These are phyloP conservation scores for Indri indri DNA, from an alignment of 2,113 vertebrate species.

Conservation along the genomic window DNA sequence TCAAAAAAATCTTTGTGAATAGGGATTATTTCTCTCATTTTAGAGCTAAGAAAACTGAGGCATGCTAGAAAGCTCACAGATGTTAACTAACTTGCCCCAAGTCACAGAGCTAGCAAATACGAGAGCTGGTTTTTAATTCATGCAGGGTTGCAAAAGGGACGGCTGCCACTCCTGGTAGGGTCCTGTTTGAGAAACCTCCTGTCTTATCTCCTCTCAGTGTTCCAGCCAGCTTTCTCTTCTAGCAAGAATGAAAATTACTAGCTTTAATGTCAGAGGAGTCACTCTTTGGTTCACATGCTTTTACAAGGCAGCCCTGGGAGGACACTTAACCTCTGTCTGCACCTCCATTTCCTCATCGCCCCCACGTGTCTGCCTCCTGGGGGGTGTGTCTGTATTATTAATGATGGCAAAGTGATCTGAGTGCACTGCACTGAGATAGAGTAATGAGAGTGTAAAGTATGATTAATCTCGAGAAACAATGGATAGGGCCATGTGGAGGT, in stretches of 20 bases:
- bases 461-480: not conserved
- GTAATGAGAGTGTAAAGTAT: not conserved
- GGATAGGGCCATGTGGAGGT: not conserved
- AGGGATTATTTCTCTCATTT: not conserved
- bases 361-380: constrained; percentile 15
- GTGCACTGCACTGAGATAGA: not conserved
- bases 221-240: not conserved
- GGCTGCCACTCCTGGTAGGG: too few relatives aligned
- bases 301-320: constrained; percentile 49
- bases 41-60: not conserved
- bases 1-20: not conserved
- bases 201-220: not conserved
- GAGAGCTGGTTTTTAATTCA: not conserved
- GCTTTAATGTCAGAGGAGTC: constrained; percentile 47
- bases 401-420: constrained; percentile 26
- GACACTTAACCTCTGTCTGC: constrained; percentile 39
- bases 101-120: not conserved
- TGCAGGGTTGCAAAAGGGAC: not conserved
- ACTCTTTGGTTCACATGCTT: not conserved
- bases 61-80: not conserved
- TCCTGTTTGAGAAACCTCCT: not conserved
- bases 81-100: not conserved
- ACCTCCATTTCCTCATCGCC: constrained; percentile 30
- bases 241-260: constrained; percentile 45
- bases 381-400: constrained; percentile 44